phyloP scores from a whole-genome alignment of 1,140 invertebrate species.

The Teleogryllus occipitalis region DNA sequence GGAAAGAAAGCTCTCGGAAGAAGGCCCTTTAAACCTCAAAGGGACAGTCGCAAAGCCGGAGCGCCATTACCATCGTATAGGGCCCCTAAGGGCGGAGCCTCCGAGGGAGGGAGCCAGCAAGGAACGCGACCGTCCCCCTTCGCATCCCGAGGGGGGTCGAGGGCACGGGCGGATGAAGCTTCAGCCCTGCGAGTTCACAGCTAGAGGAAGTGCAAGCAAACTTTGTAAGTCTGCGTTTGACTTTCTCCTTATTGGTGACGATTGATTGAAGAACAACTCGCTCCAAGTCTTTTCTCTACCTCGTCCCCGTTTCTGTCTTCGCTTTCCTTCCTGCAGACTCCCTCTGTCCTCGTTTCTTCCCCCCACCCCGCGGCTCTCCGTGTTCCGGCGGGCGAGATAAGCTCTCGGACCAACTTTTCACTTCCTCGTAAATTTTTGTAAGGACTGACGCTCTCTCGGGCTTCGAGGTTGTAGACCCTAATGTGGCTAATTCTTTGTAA shows the following conservation, averaged over 20 bases:
- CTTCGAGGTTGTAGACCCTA: too few species aligned
- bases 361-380: background rate
- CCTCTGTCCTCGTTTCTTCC: background rate
- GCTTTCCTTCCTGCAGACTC: background rate
- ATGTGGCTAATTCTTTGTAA: too few species aligned
- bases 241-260: slow-evolving; percentile 1
- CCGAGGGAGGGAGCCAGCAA: too few species aligned
- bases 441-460: background rate
- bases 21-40: background rate
- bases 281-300: background rate
- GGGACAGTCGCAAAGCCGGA: background rate
- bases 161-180: background rate
- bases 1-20: background rate
- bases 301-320: background rate
- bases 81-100: background rate
- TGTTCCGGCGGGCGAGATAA: background rate
- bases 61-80: background rate
- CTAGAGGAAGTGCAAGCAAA: background rate
- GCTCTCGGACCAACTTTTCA: background rate
- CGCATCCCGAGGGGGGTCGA: background rate
- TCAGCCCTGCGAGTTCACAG: background rate
- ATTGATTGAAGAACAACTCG: background rate
- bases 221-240: slow-evolving; percentile 1
- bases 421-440: background rate
- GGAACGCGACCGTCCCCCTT: too few species aligned